Conservation (phyloP, 2,797 vertebrate genomes). For the Gymnocypris eckloni region DNA sequence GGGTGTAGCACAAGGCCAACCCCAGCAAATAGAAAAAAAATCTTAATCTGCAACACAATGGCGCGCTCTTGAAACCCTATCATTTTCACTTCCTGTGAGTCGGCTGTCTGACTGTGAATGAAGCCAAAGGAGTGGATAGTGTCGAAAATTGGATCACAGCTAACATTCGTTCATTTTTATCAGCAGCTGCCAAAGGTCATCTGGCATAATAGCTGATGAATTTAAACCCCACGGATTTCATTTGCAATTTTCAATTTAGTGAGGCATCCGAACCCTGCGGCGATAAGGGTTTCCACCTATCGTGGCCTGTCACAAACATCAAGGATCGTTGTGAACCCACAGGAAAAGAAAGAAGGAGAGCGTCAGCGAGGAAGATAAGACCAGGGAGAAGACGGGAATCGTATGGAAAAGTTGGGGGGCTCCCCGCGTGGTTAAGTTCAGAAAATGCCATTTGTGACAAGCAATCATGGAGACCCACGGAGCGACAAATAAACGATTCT, state of each 20-base stretch:
- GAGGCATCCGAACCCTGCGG: conserved; percentile 86
- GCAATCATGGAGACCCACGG: conserved; percentile 78
- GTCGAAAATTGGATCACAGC: conserved; percentile 98
- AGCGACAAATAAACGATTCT: conserved; percentile 66
- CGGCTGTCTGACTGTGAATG: conserved; percentile 92
- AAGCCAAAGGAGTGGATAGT: conserved; percentile 91
- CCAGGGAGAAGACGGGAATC: conserved; percentile 78
- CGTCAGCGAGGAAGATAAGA: conserved; percentile 82
- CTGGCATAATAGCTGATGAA: conserved; percentile 99
- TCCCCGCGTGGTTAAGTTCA: conserved; percentile 80
- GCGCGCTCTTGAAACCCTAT: conserved; percentile 97
- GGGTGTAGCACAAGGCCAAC: conserved; percentile 85
- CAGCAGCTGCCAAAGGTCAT: conserved; percentile 99
- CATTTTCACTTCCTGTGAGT: conserved; percentile 96
- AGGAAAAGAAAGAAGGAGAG: conserved; percentile 66
- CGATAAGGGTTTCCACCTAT: conserved; percentile 98
- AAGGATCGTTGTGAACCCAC: conserved; percentile 89
- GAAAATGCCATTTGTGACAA: conserved; percentile 84
- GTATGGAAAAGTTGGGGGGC: conserved; percentile 77
- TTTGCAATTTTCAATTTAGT: conserved; percentile 99
- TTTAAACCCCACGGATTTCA: conserved; percentile 96
- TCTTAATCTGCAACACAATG: conserved; percentile 99
- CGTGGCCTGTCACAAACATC: conserved; percentile 98
- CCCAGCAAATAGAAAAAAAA: conserved; percentile 94
- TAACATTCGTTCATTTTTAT: conserved; percentile 99